Evolutionary conservation across 2,888 invertebrate genomes (phyloP), one percentile per base, ranked within the genome.

Genomic region (Drosophila parthenogenetica): DNA sequence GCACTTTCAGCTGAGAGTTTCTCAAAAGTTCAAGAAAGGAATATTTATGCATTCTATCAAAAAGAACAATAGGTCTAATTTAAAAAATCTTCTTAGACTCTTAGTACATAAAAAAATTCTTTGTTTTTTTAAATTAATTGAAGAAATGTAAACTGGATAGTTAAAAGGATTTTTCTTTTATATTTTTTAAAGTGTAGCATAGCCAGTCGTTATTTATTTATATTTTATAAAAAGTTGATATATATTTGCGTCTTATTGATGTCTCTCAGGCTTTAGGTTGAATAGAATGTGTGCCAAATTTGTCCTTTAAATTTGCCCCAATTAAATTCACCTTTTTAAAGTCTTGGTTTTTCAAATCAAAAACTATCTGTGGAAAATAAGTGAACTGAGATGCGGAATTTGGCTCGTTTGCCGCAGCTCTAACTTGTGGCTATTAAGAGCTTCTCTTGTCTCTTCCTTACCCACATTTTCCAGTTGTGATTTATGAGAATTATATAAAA

Each of bases 401-500:
- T 35, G 35, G 35, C 35, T 35, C 35, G 13, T 35, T 35, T 35
- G 35, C 13, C 13, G 13, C 35, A 35, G 35, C 4, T 35, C 13
- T 35, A 11, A 35, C 35, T 35, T 13, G 35, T 3, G 25, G 25
- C 37, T 58, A 50, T 70, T 46, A 61, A 45, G n/a, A 43, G 55
- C 42, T 57, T 65, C 58, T 55, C 50, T 8, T 45, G 43, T 37
- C 46, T 7, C 14, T 57, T 16, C 0, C 29, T 8, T 2, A 29
- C 7, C 29, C 29, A 8, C 29, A 29, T 29, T 45, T 57, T 22
- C 46, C n/a, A 77, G 68, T 61, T 75, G 73, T 82, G 88, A 84
- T 84, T 84, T 87, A 84, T 84, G 83, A 62, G 48, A 43, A 55
- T 29, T 53, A 29, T 46, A 46, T 39, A 29, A 29, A 48, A 17